Base-by-base conservation (phyloP, 2,113 vertebrate genomes). In the Hippolais icterina region DNA sequence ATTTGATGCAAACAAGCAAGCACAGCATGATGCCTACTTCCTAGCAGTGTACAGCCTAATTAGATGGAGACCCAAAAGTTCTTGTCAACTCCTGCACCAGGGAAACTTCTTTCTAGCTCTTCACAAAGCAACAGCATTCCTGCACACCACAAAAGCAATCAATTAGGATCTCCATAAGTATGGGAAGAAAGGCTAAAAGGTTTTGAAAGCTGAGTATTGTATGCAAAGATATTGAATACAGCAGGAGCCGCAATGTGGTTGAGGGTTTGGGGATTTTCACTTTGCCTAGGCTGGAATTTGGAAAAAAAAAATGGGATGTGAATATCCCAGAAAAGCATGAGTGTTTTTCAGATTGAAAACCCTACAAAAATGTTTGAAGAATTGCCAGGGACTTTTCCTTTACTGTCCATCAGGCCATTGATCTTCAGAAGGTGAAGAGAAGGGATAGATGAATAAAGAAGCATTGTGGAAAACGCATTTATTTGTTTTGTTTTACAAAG, bases 51-150 rank as follows among this genome's bases (percentile, higher is more conserved):
- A 71, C 49, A 89, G 52, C 31, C 69, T 96, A 89, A 94, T 95
- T 94, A 95, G 60, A 87, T 33, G 31, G 52, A 92, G 57, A 92
- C 49, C 35, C 57, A 84, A 53, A 93, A 94, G 56, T 96, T 95
- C 77, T 95, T 91, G 65, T 94, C 83, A 90, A 15, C 29, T 72
- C 46, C 28, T 25, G 15, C 52, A 83, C 20, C 64, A 64, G 47
- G 49, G 83, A 44, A 93, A 75, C 68, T 66, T 79, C 35, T 28
- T 87, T 83, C 66, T 60, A 74, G 33, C 15, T 87, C 66, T 65
- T 80, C 79, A 50, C 15, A 54, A 54, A 88, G 50, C 31, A 90
- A 44, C 44, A 77, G 27, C 39, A 63, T 60, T 75, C 20, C 70
- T 54, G 24, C 12, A 66, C 37, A 72, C 35, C 21, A 18, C 22